Conservation (phyloP, 2,797 vertebrate species). For the Babyrousa celebensis region DNA sequence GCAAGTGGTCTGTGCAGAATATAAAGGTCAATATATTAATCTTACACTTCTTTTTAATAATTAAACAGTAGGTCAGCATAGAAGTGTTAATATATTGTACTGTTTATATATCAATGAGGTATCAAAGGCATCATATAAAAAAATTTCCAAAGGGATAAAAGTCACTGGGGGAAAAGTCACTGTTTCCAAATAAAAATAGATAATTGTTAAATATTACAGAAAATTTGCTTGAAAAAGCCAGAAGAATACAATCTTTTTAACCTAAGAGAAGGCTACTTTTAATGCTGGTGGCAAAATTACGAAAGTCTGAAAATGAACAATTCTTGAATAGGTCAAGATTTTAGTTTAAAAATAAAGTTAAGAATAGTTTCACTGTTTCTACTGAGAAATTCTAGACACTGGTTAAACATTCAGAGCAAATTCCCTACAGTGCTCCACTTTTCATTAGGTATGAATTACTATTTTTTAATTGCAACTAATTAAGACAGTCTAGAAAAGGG, state of each 20-base stretch:
- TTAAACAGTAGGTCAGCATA: constrained; percentile 80
- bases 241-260: constrained; percentile 84
- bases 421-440: neutral
- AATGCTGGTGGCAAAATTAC: constrained; percentile 84
- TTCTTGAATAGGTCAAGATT: constrained; percentile 66
- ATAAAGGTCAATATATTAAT: constrained; percentile 91
- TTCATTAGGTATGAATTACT: constrained; percentile 73
- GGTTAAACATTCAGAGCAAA: constrained; percentile 49
- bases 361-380: neutral
- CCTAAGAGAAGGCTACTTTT: constrained; percentile 86
- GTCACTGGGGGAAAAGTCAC: constrained; percentile 82
- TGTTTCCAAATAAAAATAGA: constrained; percentile 74
- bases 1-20: constrained; percentile 96
- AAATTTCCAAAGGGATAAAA: constrained; percentile 87
- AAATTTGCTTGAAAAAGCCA: constrained; percentile 87
- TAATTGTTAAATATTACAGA: constrained; percentile 73
- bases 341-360: constrained; percentile 67
- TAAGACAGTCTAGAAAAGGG: constrained; percentile 49
- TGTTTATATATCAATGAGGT: constrained; percentile 80
- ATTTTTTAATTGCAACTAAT: constrained; percentile 72
- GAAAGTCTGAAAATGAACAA: constrained; percentile 55
- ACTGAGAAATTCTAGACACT: neutral
- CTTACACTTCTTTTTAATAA: constrained; percentile 84
- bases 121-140: constrained; percentile 74
- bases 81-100: constrained; percentile 79